Base-by-base conservation (phyloP, 2,113 vertebrate species). In the Paramormyrops kingsleyae region DNA sequence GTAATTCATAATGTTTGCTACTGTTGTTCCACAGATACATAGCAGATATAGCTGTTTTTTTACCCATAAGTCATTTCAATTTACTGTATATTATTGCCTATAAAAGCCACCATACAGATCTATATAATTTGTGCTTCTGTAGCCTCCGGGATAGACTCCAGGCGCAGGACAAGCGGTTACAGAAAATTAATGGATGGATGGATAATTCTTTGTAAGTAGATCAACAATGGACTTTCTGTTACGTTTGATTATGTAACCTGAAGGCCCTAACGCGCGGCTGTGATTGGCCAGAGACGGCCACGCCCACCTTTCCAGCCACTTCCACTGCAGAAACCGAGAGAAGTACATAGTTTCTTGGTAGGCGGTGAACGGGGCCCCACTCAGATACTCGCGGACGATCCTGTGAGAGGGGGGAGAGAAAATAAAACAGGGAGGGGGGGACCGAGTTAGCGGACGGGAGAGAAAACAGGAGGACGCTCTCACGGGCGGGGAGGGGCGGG, bases 281-380 rank as follows among this genome's bases (percentile, higher is more conserved):
- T n/a, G 35, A 84, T 84, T 47, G 80, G 80, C 42, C 44, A 47
- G 21, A 19, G 59, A 80, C 27, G 77, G 3, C 70, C 87, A 52
- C 87, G 93, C 96, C 91, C 96, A 98, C 98, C 97, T 97, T 95
- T 99, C 98, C 92, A 98, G 94, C 97, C 97, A 98, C 94, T 98
- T 99, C 98, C 98, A 99, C 93, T 98, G 98, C 91, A 99, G 95
- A 94, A 98, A 99, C 2, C 96, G 97, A 90, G 96, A 97, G 95
- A 98, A 99, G 94, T 97, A 97, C 91, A 96, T 92, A 89, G 97
- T 97, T 83, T 97, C 96, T 89, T 98, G 97, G 94, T 97, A 99
- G 91, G 95, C 95, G 92, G 97, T 95, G 94, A 98, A 99, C 90
- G 98, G 97, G 91, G 93, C 94, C 94, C 95, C 97, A 92, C 97